A percentile compares a stretch with the other conserved stretches of the same genome.
Evolutionary conservation across 2,113 vertebrate species (phyloP).

Genomic region (Apteryx mantelli): DNA sequence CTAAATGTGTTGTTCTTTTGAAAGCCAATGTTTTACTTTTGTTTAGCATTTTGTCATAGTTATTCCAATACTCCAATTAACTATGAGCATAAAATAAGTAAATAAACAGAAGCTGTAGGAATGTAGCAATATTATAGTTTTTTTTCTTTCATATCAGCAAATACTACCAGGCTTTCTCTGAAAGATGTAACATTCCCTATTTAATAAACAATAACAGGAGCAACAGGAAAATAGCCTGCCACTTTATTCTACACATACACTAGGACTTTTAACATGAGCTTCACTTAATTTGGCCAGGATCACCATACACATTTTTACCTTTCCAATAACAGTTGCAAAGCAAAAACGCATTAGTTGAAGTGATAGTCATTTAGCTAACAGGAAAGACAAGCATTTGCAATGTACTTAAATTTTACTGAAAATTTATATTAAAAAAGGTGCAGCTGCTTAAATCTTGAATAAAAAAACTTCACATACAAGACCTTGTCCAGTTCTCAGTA

Average conservation of each 20-base stretch:
- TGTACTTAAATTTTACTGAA: background rate
- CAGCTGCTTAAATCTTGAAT: background rate
- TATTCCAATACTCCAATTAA: background rate
- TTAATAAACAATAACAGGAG: background rate
- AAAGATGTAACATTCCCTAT: background rate
- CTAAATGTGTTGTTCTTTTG: background rate
- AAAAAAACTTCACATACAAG: background rate
- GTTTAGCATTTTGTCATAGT: background rate
- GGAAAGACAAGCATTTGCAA: background rate
- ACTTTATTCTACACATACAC: background rate
- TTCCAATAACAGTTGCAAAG: background rate
- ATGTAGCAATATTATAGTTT: background rate
- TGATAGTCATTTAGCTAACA: background rate
- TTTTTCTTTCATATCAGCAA: background rate
- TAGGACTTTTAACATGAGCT: background rate
- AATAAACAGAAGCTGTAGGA: background rate
- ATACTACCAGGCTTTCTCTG: background rate
- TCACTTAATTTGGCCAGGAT: background rate
- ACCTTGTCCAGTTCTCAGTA: background rate
- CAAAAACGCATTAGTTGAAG: background rate
- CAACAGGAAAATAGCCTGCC: background rate
- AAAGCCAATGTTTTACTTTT: background rate
- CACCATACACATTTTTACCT: background rate
- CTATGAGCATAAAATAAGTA: background rate
- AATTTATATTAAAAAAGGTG: background rate